Evolutionary conservation across 2,888 invertebrate species (phyloP).

Genomic region (Luperina nickerlii): DNA sequence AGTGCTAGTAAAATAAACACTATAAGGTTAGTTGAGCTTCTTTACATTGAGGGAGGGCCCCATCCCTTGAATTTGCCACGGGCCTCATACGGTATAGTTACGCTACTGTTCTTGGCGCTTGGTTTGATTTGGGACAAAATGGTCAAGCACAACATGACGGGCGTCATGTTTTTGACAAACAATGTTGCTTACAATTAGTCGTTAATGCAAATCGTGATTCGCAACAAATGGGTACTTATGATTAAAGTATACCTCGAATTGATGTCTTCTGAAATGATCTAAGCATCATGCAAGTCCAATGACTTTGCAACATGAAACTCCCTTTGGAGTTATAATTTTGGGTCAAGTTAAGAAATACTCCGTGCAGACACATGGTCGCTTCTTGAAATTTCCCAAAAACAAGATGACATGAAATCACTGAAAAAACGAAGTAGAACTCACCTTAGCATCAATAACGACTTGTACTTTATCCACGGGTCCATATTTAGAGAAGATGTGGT

Average conservation of each 20-base stretch:
- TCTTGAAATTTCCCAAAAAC: background rate
- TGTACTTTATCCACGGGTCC: constrained; percentile 98
- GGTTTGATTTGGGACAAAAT: background rate
- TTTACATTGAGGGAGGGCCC: no score
- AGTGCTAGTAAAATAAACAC: no score
- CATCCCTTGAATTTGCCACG: no score
- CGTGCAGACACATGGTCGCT: background rate
- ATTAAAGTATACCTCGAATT: background rate
- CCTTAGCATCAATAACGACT: constrained; percentile 98
- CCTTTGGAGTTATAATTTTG: background rate
- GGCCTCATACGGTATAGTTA: no score
- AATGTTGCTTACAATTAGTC: background rate
- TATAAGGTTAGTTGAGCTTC: no score
- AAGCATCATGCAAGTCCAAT: background rate
- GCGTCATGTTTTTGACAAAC: no score
- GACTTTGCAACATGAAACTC: background rate
- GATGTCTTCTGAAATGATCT: background rate
- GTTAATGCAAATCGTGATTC: background rate
- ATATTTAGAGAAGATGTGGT: constrained; percentile 97
- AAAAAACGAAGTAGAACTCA: constrained; percentile 76
- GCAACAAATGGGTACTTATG: background rate
- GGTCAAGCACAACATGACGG: background rate
- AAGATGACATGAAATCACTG: background rate
- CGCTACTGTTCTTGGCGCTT: background rate
- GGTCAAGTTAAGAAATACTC: background rate